Conservation (phyloP, 2,797 vertebrate genomes). For the Sebastes ruberrimus region DNA sequence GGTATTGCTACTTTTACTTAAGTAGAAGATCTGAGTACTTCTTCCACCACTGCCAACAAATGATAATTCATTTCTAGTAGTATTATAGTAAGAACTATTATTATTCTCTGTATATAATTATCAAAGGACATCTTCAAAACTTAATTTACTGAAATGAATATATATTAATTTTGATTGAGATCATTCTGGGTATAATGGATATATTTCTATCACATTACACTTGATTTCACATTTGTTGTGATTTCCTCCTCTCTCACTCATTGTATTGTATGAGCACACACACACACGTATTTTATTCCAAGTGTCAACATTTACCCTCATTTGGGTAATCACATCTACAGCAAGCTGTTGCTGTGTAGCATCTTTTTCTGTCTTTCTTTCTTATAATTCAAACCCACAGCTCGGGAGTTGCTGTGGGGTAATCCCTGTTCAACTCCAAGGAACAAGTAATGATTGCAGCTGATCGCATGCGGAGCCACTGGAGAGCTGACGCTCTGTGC, state of each 20-base stretch:
- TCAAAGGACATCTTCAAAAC: neutral
- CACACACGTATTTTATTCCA: neutral
- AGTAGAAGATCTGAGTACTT: no score
- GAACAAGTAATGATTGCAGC: constrained; percentile 66
- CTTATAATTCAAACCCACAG: constrained; percentile 45
- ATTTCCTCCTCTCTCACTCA: neutral
- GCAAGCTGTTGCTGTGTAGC: constrained; percentile 13
- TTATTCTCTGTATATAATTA: neutral
- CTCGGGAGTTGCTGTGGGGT: constrained; percentile 35
- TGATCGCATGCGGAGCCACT: constrained; percentile 54
- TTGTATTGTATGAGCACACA: neutral
- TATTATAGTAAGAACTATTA: neutral
- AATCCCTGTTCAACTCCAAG: constrained; percentile 59
- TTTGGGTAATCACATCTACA: constrained; percentile 23
- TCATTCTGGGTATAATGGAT: neutral
- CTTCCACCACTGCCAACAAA: neutral
- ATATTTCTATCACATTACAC: neutral
- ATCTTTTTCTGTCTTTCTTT: neutral
- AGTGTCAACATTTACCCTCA: constrained; percentile 14
- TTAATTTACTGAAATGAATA: neutral
- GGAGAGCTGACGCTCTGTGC: constrained; percentile 50
- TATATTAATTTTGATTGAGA: neutral
- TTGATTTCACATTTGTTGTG: neutral
- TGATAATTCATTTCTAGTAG: neutral
- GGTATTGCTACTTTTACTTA: no score